Conservation (phyloP, 2,888 invertebrate genomes). For the Apamea crenata region DNA sequence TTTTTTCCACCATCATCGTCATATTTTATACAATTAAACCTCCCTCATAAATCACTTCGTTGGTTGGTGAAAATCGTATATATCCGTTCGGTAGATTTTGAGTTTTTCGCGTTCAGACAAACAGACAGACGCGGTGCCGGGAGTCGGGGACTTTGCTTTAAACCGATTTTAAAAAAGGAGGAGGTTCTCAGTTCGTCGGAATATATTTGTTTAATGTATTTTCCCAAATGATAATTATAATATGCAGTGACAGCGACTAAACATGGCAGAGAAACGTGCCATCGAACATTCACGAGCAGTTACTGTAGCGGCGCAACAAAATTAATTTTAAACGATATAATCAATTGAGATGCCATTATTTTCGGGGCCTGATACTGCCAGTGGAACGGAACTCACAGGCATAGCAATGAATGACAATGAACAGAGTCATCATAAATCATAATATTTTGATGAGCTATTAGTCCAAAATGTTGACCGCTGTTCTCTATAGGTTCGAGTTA, state of each 20-base stretch:
- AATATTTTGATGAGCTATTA: constrained; percentile 46
- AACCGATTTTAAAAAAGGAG: background rate
- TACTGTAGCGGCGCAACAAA: constrained; percentile 19
- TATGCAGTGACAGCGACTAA: background rate
- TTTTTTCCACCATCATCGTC: background rate
- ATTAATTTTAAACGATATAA: constrained; percentile 36
- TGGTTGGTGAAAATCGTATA: background rate
- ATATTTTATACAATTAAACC: background rate
- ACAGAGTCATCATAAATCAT: constrained; percentile 53
- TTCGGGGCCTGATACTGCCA: constrained; percentile 60
- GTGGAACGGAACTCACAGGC: constrained; percentile 70
- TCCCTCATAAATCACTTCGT: background rate
- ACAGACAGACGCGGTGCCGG: background rate
- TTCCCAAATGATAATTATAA: background rate
- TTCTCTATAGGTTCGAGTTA: background rate
- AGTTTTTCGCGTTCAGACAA: background rate
- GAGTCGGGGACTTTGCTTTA: no score
- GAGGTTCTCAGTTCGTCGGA: background rate
- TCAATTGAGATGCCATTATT: constrained; percentile 54
- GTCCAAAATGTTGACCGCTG: constrained; percentile 25
- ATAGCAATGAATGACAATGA: constrained; percentile 71
- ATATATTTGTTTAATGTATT: background rate
- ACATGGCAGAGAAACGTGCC: background rate
- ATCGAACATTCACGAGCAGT: constrained; percentile 5
- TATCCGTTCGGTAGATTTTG: background rate